Evolutionary conservation across 2,113 vertebrate species (phyloP).

Genomic region (Okapia johnstoni): DNA sequence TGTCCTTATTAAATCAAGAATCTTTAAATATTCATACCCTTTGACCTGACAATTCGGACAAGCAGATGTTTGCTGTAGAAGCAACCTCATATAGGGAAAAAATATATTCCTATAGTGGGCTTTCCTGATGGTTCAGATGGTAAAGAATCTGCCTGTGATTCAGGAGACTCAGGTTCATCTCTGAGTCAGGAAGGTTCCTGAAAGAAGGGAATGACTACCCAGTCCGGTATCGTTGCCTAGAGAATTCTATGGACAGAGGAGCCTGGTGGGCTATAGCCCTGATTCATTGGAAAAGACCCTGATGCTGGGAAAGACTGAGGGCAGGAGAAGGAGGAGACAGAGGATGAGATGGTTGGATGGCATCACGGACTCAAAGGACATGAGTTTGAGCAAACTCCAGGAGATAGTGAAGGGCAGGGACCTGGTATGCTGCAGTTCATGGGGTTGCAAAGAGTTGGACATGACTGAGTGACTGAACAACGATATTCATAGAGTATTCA

Average conservation of each 20-base stretch:
- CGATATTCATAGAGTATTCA: not conserved
- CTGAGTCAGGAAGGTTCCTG: not conserved
- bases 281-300: not conserved
- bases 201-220: not conserved
- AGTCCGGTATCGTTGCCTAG: not conserved
- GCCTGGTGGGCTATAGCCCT: not conserved
- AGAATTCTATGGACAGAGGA: not conserved
- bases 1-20: not conserved
- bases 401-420: not conserved
- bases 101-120: not conserved
- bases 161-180: not conserved
- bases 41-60: not conserved
- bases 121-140: not conserved
- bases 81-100: not conserved
- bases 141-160: not conserved
- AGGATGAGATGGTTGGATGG: not conserved
- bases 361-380: not conserved
- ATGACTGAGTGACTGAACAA: fast-evolving
- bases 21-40: not conserved
- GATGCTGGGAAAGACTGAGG: not conserved
- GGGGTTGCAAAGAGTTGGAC: not conserved
- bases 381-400: not conserved
- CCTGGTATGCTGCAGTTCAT: not conserved
- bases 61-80: not conserved
- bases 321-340: not conserved